Percentiles rank a stretch among this genome's conserved stretches.
Evolutionary conservation across 2,888 invertebrate species (phyloP).

Genomic region (Griposia aprilina): DNA sequence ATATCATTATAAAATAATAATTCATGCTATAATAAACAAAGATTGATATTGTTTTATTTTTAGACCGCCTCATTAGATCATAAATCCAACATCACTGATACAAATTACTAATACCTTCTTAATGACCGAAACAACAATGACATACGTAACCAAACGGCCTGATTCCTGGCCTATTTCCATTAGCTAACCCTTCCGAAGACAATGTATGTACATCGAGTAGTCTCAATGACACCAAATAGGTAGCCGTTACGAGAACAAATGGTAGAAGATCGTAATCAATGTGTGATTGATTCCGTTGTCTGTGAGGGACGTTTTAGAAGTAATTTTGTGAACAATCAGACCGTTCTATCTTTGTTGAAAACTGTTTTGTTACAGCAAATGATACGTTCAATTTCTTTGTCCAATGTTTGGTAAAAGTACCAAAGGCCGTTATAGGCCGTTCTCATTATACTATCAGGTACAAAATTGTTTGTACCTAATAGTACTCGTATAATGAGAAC

Average conservation of each 20-base stretch:
- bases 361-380: slow-evolving; percentile 48
- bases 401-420: background rate
- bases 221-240: slow-evolving; percentile 61
- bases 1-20: background rate
- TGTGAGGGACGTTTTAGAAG: slow-evolving; percentile 58
- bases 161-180: slow-evolving; percentile 57
- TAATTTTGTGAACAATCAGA: slow-evolving; percentile 66
- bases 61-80: background rate
- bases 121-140: slow-evolving; percentile 34
- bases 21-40: background rate
- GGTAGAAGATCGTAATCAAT: slow-evolving; percentile 62
- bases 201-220: slow-evolving; percentile 38
- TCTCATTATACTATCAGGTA: too few species aligned
- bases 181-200: slow-evolving; percentile 65
- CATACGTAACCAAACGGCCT: slow-evolving; percentile 15
- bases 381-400: slow-evolving; percentile 16
- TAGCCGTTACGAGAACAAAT: slow-evolving; percentile 67
- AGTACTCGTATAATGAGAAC: background rate
- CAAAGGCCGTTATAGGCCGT: too few species aligned
- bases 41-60: background rate
- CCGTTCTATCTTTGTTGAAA: slow-evolving; percentile 58
- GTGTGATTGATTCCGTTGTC: slow-evolving; percentile 66
- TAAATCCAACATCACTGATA: slow-evolving; percentile 3
- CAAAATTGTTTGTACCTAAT: background rate
- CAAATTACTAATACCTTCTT: slow-evolving; percentile 24